Evolutionary conservation across 2,113 vertebrate species (phyloP), one percentile per base, ranked within the genome.

Genomic region (Boleophthalmus pectinirostris): DNA sequence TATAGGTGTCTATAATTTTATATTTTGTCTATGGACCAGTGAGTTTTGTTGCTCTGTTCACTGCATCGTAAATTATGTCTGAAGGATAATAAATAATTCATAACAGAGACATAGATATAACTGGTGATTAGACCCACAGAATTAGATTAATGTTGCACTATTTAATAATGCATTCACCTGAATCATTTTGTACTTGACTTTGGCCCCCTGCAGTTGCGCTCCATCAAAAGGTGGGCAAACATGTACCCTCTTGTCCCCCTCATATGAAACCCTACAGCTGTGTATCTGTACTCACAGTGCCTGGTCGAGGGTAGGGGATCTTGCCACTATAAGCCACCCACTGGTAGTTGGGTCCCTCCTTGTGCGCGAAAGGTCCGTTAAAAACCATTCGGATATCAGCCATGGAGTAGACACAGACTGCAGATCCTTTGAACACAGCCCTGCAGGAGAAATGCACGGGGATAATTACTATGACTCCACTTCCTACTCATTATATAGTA

Each of bases 361-460:
- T 99, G 91, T 99, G 98, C 0, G 98, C 98, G 5, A 99, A 99
- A 56, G 98, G 98, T 29, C 98, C 98, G 0, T 99, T 98, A 92
- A 99, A 99, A 82, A 99, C 97, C 96, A 98, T 98, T 14, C 98
- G 97, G 56, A 99, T 97, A 87, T 99, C 98, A 0, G 97, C 95
- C 98, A 99, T 99, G 58, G 97, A 98, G 92, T 99, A 99, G 70
- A 99, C 96, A 2, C 98, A 99, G 69, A 99, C 96, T 0, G 98
- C 97, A 0, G 97, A 99, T 72, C 97, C 98, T 83, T 98, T 97
- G 89, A 99, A 99, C 82, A 99, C 98, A 0, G 97, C 96, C 83
- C 98, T 99, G 91, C 0, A 49, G 68, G 75, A 70, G 15, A 64
- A 68, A 57, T 14, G 46, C 73, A 78, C 61, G 61, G 29, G 21